Evolutionary conservation across 2,888 invertebrate genomes (phyloP).

Genomic region (Tryphoninae sp.): DNA sequence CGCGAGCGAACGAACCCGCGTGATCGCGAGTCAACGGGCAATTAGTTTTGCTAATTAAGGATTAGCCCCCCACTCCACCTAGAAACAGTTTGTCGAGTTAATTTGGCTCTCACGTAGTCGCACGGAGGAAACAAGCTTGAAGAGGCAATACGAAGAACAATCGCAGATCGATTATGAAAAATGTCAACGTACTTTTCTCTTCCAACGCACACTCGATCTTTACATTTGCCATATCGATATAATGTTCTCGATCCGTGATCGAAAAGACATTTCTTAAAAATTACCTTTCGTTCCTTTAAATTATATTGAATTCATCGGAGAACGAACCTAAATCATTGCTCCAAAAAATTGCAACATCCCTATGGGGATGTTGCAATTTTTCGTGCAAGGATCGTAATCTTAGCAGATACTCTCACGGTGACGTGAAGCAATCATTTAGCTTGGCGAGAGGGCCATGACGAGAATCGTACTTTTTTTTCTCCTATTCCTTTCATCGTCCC

Average conservation of each 20-base stretch:
- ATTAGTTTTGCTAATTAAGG: conserved; percentile 78
- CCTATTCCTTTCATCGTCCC: conserved; percentile 8
- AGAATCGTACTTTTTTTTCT: conserved; percentile 13
- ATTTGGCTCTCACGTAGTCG: conserved; percentile 72
- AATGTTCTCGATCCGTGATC: neutral
- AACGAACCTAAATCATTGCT: neutral
- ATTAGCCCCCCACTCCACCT: conserved; percentile 72
- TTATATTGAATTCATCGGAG: neutral
- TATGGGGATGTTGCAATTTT: neutral
- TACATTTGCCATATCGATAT: neutral
- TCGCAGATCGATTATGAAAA: neutral
- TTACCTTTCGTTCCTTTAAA: neutral
- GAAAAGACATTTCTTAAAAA: neutral
- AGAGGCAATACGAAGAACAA: neutral
- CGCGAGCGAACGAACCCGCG: conserved; percentile 68
- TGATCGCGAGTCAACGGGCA: conserved; percentile 69
- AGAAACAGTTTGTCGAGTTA: conserved; percentile 74
- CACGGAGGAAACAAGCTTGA: conserved; percentile 23
- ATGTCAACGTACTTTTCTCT: neutral
- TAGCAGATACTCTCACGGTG: conserved; percentile 5
- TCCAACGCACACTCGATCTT: neutral
- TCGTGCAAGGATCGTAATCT: conserved; percentile 15
- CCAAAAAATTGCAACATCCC: neutral
- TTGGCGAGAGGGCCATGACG: neutral
- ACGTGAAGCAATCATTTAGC: conserved; percentile 24